Evolutionary conservation across 2,113 vertebrate genomes (phyloP).

Genomic region (Dipodomys ordii): DNA sequence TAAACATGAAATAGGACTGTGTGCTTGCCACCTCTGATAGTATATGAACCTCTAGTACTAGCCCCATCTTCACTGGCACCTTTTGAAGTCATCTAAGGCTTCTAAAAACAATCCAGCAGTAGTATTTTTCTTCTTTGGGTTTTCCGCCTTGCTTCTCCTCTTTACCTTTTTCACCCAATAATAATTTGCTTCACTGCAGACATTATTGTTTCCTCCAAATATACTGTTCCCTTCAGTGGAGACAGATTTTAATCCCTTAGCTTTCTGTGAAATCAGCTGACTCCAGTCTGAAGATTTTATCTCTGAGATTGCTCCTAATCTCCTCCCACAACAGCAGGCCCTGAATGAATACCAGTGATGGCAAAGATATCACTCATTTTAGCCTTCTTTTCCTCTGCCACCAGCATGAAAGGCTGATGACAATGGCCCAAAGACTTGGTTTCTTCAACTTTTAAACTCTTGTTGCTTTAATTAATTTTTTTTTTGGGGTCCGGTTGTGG

Average conservation of each 20-base stretch:
- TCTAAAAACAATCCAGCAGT: neutral
- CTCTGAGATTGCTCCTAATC: conserved; percentile 66
- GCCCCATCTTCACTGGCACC: neutral
- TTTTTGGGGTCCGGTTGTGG: too few relatives aligned
- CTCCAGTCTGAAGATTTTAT: conserved; percentile 70
- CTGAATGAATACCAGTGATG: neutral
- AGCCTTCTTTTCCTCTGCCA: neutral
- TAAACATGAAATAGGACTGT: neutral
- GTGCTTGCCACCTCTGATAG: neutral
- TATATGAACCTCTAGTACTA: neutral
- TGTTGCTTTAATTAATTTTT: neutral
- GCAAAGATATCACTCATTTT: neutral
- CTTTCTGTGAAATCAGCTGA: conserved; percentile 53
- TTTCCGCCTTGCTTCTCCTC: neutral
- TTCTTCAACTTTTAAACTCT: conserved; percentile 1
- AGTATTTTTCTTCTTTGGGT: conserved; percentile 11
- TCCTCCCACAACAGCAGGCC: conserved; percentile 9
- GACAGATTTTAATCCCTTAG: conserved; percentile 63
- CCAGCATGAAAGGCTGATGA: neutral
- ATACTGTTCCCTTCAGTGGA: conserved; percentile 24
- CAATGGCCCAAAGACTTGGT: neutral
- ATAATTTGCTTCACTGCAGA: conserved; percentile 59
- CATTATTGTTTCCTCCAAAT: conserved; percentile 61
- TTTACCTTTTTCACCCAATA: conserved; percentile 28
- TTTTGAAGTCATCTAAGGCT: neutral